phyloP scores from a whole-genome alignment of 2,797 vertebrate species.

The Gymnopithys bicolor region DNA sequence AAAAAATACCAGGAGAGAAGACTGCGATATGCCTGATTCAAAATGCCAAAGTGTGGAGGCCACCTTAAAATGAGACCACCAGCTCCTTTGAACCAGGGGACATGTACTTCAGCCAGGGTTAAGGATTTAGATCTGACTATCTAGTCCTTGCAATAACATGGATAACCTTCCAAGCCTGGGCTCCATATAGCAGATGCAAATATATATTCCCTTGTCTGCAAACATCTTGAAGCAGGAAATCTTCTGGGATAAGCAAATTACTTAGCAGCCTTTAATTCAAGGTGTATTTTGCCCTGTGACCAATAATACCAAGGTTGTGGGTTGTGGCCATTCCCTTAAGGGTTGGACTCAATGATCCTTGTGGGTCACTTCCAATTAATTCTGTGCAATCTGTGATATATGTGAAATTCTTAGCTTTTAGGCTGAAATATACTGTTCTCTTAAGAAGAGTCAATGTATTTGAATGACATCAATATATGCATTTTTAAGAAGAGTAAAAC shows the following conservation, averaged over 20 bases:
- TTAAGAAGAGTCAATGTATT: background rate
- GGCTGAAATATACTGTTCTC: background rate
- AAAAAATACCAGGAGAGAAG: background rate
- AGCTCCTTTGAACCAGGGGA: background rate
- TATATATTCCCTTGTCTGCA: background rate
- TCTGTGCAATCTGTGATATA: background rate
- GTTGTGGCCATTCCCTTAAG: background rate
- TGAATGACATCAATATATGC: background rate
- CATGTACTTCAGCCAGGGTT: background rate
- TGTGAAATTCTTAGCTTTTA: background rate
- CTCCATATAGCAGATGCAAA: background rate
- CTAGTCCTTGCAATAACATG: background rate
- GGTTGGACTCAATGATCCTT: background rate
- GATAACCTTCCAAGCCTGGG: background rate
- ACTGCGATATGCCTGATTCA: background rate
- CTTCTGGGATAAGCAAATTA: background rate
- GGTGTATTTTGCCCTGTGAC: background rate
- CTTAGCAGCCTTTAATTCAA: background rate
- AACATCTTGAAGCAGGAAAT: background rate
- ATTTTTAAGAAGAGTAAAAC: background rate
- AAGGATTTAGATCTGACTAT: background rate
- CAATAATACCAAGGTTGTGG: background rate
- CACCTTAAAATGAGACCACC: background rate
- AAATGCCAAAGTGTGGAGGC: accelerated
- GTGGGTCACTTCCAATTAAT: background rate